phyloP scores from a whole-genome alignment of 2,113 vertebrate genomes.

The Megaceryle maxima region DNA sequence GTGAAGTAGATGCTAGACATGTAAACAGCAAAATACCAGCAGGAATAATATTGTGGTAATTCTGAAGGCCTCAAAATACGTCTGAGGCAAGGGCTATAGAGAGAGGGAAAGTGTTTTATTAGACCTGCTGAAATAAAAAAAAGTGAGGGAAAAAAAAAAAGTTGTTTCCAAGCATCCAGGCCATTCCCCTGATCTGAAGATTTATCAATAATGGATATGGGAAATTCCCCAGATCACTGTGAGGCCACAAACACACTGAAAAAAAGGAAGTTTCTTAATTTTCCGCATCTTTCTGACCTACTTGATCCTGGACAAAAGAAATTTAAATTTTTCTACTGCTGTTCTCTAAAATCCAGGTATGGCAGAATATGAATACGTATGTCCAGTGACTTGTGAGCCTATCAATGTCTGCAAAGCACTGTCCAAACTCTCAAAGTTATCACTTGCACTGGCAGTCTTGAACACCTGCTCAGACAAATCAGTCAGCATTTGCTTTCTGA shows the following conservation, averaged over 20 bases:
- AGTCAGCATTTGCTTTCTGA: background rate
- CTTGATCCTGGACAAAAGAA: background rate
- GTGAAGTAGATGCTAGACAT: background rate
- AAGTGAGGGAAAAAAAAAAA: rapidly evolving
- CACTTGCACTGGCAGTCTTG: background rate
- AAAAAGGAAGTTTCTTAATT: background rate
- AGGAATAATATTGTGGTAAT: background rate
- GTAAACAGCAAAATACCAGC: background rate
- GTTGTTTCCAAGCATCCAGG: background rate
- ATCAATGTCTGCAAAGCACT: background rate
- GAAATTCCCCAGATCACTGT: background rate
- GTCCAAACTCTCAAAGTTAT: background rate
- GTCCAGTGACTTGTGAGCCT: background rate
- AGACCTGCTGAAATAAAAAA: background rate
- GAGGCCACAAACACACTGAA: background rate
- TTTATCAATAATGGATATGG: no score
- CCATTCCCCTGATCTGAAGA: background rate
- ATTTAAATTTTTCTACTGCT: background rate
- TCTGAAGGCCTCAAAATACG: background rate
- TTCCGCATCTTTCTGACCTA: background rate
- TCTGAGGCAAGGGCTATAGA: background rate
- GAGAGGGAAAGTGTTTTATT: background rate
- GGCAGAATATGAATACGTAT: background rate
- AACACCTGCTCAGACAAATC: background rate
- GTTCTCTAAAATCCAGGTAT: background rate